phyloP scores from a whole-genome alignment of 1,140 invertebrate species.

The Zaprionus kolodkinae region DNA sequence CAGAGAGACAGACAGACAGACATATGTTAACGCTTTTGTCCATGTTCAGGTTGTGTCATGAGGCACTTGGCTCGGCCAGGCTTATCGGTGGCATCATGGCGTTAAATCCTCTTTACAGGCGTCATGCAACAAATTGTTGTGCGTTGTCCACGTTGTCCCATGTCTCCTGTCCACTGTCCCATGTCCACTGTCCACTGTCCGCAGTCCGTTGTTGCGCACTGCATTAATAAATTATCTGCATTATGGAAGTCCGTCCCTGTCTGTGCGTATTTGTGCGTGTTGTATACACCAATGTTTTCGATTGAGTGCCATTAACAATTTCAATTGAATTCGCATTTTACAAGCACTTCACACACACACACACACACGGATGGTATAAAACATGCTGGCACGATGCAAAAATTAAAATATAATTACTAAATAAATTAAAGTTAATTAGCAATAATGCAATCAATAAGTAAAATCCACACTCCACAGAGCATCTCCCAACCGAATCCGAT shows the following conservation, averaged over 20 bases:
- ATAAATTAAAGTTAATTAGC: conserved; percentile 58
- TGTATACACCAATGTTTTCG: conserved; percentile 12
- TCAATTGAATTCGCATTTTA: conserved; percentile 59
- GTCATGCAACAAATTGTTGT: conserved; percentile 66
- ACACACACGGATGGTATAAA: neutral
- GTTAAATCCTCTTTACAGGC: conserved; percentile 71
- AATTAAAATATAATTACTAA: conserved; percentile 61
- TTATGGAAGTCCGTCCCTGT: conserved; percentile 52
- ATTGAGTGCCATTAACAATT: conserved; percentile 53
- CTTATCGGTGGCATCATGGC: conserved; percentile 26
- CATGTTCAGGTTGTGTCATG: conserved; percentile 28
- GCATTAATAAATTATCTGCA: conserved; percentile 75
- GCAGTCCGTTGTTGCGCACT: conserved; percentile 35
- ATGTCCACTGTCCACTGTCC: neutral
- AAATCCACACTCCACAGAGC: conserved; percentile 2
- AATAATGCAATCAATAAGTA: conserved; percentile 40
- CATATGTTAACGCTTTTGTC: conserved; percentile 43
- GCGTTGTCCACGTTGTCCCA: neutral
- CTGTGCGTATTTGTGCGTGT: conserved; percentile 22
- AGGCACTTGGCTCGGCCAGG: conserved; percentile 2
- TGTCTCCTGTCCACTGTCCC: neutral
- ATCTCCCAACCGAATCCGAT: neutral
- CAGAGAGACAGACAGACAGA: conserved; percentile 12
- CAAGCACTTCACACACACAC: conserved; percentile 11
- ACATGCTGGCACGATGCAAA: conserved; percentile 28